These are phyloP conservation scores for Eugnorisma glareosa DNA, from an alignment of 2,888 invertebrate species.

Conservation along the genomic window DNA sequence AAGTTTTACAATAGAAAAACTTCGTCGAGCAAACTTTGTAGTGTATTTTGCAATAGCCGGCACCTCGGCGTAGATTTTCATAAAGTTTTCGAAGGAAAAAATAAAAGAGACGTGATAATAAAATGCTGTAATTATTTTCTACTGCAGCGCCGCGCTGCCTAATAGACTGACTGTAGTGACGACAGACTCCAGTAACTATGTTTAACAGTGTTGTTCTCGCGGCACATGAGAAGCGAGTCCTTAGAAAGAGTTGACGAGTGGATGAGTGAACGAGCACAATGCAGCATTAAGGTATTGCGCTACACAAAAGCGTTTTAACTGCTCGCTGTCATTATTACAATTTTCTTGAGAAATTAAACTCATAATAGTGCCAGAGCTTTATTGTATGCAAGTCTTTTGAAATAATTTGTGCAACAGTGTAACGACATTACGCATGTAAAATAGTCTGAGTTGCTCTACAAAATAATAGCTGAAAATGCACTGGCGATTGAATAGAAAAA, in stretches of 20 bases:
- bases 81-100: conserved; percentile 9
- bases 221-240: not conserved
- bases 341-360: not conserved
- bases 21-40: conserved; percentile 28
- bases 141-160: not conserved
- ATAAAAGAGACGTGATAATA: conserved; percentile 1
- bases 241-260: conserved; percentile 12
- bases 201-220: conserved; percentile 30
- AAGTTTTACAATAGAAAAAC: conserved; percentile 69
- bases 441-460: not conserved
- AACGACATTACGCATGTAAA: not conserved
- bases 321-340: conserved; percentile 2
- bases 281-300: conserved; percentile 5
- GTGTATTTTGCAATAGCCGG: conserved; percentile 18
- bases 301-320: conserved; percentile 19
- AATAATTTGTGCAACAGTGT: not conserved
- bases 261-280: conserved; percentile 23
- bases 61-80: conserved; percentile 26
- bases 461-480: not conserved
- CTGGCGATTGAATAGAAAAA: no score
- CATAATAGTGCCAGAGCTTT: not conserved
- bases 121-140: conserved; percentile 15
- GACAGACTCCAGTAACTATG: conserved; percentile 12
- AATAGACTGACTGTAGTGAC: conserved; percentile 19
- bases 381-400: not conserved